Percentiles rank a stretch among this genome's conserved stretches.
These are phyloP conservation scores for Xanthia icteritia DNA, from an alignment of 2,888 invertebrate species.

Conservation along the genomic window DNA sequence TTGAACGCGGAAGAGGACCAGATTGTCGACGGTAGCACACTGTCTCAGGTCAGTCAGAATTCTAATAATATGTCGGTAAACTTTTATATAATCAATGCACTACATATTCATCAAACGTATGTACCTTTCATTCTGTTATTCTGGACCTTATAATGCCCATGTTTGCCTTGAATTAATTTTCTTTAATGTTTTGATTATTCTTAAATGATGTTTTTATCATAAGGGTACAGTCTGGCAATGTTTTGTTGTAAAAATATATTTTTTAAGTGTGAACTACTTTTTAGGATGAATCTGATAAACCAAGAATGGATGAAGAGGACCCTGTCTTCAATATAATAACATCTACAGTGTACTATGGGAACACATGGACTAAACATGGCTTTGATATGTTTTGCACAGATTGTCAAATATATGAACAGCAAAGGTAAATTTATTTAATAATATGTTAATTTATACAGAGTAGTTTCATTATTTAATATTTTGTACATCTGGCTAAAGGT, in stretches of 20 bases:
- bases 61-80: constrained; percentile 66
- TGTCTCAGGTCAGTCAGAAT: constrained; percentile 87
- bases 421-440: constrained; percentile 78
- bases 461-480: constrained; percentile 17
- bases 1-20: constrained; percentile 94
- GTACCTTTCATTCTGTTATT: constrained; percentile 70
- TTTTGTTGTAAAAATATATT: constrained; percentile 14
- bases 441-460: constrained; percentile 33
- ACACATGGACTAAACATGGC: constrained; percentile 92
- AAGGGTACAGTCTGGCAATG: constrained; percentile 22
- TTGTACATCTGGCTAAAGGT: constrained; percentile 17
- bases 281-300: constrained; percentile 86
- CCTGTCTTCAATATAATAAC: constrained; percentile 94
- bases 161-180: constrained; percentile 74
- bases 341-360: constrained; percentile 92
- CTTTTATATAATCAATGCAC: constrained; percentile 83
- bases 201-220: constrained; percentile 38
- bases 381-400: constrained; percentile 92
- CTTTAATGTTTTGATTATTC: constrained; percentile 38
- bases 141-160: constrained; percentile 64
- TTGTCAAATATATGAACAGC: constrained; percentile 90
- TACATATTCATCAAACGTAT: constrained; percentile 68
- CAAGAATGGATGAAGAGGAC: constrained; percentile 91
- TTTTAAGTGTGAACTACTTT: constrained; percentile 63
- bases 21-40: constrained; percentile 92